Evolutionary conservation across 1,140 invertebrate genomes (phyloP).

Genomic region (Aricia agestis): DNA sequence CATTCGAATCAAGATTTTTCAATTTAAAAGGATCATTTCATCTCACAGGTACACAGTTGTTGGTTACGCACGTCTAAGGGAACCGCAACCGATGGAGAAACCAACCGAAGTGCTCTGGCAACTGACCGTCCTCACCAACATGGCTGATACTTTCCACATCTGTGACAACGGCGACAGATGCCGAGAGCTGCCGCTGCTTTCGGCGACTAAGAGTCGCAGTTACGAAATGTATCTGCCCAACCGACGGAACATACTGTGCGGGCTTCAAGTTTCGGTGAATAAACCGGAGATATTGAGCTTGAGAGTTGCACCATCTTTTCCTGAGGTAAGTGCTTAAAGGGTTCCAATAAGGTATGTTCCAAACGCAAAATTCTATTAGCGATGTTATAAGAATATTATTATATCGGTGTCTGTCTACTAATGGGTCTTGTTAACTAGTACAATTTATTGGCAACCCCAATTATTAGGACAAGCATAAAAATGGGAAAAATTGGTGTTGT

Average conservation of each 20-base stretch:
- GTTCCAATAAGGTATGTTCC: slow-evolving; percentile 3
- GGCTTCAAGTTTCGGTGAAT: slow-evolving; percentile 47
- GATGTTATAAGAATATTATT: too few relatives aligned
- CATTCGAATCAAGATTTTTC: neutral
- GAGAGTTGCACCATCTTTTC: slow-evolving; percentile 44
- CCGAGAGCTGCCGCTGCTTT: slow-evolving; percentile 36
- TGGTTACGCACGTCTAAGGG: slow-evolving; percentile 43
- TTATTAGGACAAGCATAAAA: too few relatives aligned
- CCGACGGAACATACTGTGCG: slow-evolving; percentile 58
- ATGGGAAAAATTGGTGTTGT: too few relatives aligned
- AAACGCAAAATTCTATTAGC: too few relatives aligned
- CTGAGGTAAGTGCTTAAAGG: slow-evolving; percentile 38
- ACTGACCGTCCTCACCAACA: slow-evolving; percentile 44
- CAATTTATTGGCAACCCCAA: too few relatives aligned
- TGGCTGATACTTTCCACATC: slow-evolving; percentile 43
- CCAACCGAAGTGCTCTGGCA: slow-evolving; percentile 51
- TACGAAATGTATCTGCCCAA: slow-evolving; percentile 63
- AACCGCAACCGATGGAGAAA: slow-evolving; percentile 26
- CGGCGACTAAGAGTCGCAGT: slow-evolving; percentile 45
- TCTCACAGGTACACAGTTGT: slow-evolving; percentile 52
- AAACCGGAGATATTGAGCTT: slow-evolving; percentile 56
- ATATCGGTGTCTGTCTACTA: too few relatives aligned
- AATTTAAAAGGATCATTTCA: neutral
- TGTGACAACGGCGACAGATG: slow-evolving; percentile 52
- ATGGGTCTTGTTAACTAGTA: too few relatives aligned